Conservation (phyloP, 1,140 invertebrate genomes). For the Macrobrachium rosenbergii region DNA sequence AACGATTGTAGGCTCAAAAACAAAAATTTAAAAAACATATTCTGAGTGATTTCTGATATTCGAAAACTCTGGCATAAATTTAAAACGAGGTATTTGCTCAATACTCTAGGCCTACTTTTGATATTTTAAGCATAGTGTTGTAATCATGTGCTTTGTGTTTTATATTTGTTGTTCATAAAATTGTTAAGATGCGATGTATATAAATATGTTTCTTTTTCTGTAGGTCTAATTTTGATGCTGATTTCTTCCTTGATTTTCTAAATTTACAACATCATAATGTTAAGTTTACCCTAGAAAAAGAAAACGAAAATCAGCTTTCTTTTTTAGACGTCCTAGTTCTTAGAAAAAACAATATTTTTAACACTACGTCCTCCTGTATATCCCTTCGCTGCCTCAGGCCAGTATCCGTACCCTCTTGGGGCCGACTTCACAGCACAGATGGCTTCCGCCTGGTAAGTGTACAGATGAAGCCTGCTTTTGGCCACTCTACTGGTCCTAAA, state of each 20-base stretch:
- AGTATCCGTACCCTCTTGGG: constrained; percentile 94
- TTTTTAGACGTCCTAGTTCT: no score
- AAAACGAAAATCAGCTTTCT: no score
- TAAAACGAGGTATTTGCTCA: neutral
- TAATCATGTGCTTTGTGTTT: no score
- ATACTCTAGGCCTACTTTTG: neutral
- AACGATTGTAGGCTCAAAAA: no score
- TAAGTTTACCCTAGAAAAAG: no score
- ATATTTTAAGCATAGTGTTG: neutral
- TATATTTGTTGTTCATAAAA: no score
- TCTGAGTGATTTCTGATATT: no score
- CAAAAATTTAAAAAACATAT: no score
- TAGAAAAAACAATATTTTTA: no score
- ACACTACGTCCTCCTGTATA: constrained; percentile 92
- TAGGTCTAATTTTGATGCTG: neutral
- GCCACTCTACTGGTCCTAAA: no score
- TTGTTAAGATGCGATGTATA: no score
- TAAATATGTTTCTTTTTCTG: neutral
- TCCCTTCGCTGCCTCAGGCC: constrained; percentile 82
- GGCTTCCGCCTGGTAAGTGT: constrained; percentile 88
- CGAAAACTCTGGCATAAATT: neutral
- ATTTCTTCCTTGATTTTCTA: neutral
- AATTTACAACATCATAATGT: neutral
- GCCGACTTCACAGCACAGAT: constrained; percentile 93
- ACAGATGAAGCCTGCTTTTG: no score